Percentiles rank a stretch among this genome's conserved stretches.
These are phyloP conservation scores for Tragopan temminckii DNA, from an alignment of 2,797 vertebrate species.

Conservation along the genomic window DNA sequence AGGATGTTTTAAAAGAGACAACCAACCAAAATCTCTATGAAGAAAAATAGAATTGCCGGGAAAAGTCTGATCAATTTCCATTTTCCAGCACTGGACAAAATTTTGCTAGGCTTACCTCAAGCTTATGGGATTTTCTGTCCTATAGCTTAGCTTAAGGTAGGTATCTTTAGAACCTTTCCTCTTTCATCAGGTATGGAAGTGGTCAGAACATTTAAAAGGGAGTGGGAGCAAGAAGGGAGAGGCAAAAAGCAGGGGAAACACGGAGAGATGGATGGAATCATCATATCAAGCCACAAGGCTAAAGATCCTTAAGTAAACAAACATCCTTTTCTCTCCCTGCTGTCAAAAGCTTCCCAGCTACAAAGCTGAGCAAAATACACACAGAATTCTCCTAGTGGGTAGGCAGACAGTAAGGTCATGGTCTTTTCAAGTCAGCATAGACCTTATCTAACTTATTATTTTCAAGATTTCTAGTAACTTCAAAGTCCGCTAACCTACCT, in stretches of 20 bases:
- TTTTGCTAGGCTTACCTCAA: neutral
- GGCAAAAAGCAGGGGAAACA: neutral
- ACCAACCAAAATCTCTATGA: fast-evolving
- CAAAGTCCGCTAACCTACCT: neutral
- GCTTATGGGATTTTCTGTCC: neutral
- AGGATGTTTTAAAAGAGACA: neutral
- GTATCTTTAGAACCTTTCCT: neutral
- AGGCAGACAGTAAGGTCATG: neutral
- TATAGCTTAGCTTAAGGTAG: neutral
- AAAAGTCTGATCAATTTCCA: neutral
- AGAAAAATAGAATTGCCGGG: fast-evolving
- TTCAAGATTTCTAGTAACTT: neutral
- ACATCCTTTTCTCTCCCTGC: neutral
- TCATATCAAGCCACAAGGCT: neutral
- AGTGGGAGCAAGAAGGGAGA: neutral
- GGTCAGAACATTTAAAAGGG: neutral
- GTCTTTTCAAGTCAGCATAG: neutral
- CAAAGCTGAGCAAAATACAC: neutral
- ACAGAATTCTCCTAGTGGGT: neutral
- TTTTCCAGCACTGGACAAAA: neutral
- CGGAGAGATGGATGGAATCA: neutral
- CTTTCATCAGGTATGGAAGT: neutral
- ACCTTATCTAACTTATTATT: neutral
- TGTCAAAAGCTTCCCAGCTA: neutral
- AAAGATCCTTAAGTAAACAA: neutral